phyloP scores from a whole-genome alignment of 2,113 vertebrate species.

The Pachyramphus minor region DNA sequence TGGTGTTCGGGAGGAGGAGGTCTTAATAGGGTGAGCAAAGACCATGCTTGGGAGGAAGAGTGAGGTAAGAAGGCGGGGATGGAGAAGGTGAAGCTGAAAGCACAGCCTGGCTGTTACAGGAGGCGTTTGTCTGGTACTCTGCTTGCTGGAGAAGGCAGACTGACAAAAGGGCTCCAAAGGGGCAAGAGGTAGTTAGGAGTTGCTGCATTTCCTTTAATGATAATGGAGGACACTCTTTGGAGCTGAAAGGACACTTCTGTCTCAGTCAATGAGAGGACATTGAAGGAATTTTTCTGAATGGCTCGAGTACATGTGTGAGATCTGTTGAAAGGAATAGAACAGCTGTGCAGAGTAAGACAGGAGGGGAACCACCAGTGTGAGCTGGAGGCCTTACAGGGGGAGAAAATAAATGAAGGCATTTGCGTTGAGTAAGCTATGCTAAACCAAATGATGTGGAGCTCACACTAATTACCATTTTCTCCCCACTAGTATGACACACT shows the following conservation, averaged over 20 bases:
- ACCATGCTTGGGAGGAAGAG: neutral
- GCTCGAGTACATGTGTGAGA: rapidly evolving
- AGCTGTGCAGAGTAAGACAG: neutral
- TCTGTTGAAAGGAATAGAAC: neutral
- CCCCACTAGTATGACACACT: neutral
- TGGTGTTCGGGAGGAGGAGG: neutral
- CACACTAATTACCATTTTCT: neutral
- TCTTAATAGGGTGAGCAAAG: neutral
- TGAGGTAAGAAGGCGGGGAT: neutral
- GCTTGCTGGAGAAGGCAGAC: neutral
- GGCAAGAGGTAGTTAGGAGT: neutral
- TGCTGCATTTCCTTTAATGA: neutral
- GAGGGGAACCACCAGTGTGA: neutral
- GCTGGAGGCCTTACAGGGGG: neutral
- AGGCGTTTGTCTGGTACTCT: neutral
- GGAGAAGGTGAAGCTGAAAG: neutral
- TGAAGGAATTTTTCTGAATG: neutral
- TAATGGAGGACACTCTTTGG: neutral
- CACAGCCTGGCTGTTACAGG: rapidly evolving
- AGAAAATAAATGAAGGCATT: conserved; percentile 3
- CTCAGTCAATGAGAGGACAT: neutral
- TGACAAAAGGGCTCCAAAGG: neutral
- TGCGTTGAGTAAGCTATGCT: neutral
- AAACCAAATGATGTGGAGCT: conserved; percentile 12
- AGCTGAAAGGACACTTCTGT: neutral